Evolutionary conservation across 2,888 invertebrate genomes (phyloP).

Genomic region (Ectobius pallidus): DNA sequence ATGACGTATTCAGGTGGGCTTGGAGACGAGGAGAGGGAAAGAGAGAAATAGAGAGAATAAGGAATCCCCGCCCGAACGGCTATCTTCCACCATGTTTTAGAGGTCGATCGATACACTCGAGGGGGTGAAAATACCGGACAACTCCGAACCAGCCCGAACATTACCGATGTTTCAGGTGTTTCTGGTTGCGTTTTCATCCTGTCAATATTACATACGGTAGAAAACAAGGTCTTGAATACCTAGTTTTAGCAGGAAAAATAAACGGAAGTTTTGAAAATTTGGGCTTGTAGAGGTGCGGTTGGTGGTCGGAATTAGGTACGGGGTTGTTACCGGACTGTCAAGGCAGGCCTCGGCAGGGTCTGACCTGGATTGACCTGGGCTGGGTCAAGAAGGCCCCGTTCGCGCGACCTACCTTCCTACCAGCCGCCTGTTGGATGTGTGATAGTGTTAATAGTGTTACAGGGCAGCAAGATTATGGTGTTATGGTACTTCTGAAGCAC

Average conservation of each 20-base stretch:
- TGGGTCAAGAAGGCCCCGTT: constrained; percentile 37
- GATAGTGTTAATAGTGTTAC: constrained; percentile 6
- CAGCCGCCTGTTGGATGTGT: constrained; percentile 4
- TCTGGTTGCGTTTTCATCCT: constrained; percentile 32
- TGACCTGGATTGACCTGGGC: constrained; percentile 42
- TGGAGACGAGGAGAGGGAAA: not conserved
- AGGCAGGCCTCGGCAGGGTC: constrained; percentile 12
- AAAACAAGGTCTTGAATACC: not conserved
- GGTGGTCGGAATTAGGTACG: no score
- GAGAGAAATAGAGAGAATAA: not conserved
- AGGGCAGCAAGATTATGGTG: not conserved
- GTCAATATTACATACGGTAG: constrained; percentile 38
- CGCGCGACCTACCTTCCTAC: constrained; percentile 15
- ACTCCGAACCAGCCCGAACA: constrained; percentile 31
- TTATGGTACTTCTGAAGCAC: not conserved
- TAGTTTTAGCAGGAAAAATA: no score
- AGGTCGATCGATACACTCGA: constrained; percentile 38
- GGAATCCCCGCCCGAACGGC: constrained; percentile 6
- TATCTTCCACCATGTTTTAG: constrained; percentile 19
- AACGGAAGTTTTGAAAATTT: no score
- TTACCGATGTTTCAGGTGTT: constrained; percentile 38
- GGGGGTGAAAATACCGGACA: constrained; percentile 8
- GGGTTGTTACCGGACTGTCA: no score
- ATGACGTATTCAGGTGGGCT: constrained; percentile 18
- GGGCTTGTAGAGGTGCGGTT: no score